Evolutionary conservation across 2,888 invertebrate genomes (phyloP).

Genomic region (Thereva nobilitata): DNA sequence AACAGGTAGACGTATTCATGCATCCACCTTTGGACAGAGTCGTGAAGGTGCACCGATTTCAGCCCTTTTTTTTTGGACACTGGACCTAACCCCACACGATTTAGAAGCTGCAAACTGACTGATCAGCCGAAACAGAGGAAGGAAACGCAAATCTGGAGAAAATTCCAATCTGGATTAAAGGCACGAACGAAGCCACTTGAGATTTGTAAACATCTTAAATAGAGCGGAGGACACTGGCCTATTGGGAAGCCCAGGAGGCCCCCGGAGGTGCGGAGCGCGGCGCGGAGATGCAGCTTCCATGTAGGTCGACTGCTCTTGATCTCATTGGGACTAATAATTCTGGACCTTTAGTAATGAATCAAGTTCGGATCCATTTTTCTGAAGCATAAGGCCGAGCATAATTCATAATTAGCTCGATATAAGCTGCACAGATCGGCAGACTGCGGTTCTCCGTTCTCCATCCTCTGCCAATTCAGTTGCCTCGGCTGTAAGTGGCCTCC

Average conservation of each 20-base stretch:
- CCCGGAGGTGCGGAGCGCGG: neutral
- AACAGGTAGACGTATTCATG: slow-evolving; percentile 15
- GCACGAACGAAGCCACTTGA: slow-evolving; percentile 8
- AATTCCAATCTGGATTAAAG: slow-evolving; percentile 1
- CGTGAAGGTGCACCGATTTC: neutral
- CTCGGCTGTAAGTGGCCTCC: slow-evolving; percentile 22
- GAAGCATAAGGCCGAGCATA: slow-evolving; percentile 28
- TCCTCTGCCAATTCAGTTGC: slow-evolving; percentile 17
- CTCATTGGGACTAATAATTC: slow-evolving; percentile 22
- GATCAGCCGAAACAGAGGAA: slow-evolving; percentile 17
- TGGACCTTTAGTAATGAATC: slow-evolving; percentile 1
- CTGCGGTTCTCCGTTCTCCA: neutral
- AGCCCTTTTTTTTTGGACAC: slow-evolving; percentile 5
- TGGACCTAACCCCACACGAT: neutral
- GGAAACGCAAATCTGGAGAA: slow-evolving; percentile 4
- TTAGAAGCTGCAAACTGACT: slow-evolving; percentile 8
- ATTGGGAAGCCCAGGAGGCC: neutral
- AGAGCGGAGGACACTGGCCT: neutral
- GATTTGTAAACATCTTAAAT: slow-evolving; percentile 18
- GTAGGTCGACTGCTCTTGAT: slow-evolving; percentile 5
- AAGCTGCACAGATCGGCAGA: slow-evolving; percentile 2
- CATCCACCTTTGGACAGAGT: neutral
- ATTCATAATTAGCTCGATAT: slow-evolving; percentile 27
- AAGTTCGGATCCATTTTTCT: slow-evolving; percentile 7
- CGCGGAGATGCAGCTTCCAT: neutral